Evolutionary conservation across 1,140 invertebrate species (phyloP).

Genomic region (Sminthurides bifidus): DNA sequence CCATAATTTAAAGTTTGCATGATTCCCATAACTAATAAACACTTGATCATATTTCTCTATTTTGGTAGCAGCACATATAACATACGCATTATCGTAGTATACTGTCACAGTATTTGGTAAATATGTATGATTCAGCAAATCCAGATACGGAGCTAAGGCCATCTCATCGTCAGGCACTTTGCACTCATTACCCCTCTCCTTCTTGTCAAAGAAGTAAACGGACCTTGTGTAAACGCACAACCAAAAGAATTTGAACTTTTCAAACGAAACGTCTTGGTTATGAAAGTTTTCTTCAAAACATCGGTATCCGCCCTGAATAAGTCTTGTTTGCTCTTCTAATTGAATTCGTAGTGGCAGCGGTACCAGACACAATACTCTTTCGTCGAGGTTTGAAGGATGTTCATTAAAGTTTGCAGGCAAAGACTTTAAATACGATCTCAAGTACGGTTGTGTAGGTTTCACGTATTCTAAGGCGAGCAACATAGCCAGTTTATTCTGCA

Average conservation of each 20-base stretch:
- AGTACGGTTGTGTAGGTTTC: constrained; percentile 1
- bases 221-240: constrained; percentile 63
- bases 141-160: constrained; percentile 63
- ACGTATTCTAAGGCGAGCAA: constrained; percentile 8
- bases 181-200: neutral
- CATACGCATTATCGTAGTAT: constrained; percentile 43
- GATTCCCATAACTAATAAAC: constrained; percentile 62
- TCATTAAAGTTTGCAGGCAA: constrained; percentile 21
- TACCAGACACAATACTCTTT: constrained; percentile 4
- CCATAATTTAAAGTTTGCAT: constrained; percentile 54
- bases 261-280: constrained; percentile 34
- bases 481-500: constrained; percentile 18
- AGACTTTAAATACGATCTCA: constrained; percentile 15
- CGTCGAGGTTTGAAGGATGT: constrained; percentile 16
- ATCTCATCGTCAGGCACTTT: constrained; percentile 39
- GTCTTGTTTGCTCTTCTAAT: neutral
- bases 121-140: constrained; percentile 62
- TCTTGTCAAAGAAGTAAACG: constrained; percentile 39
- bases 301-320: neutral
- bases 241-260: constrained; percentile 48
- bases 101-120: constrained; percentile 40
- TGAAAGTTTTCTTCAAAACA: neutral
- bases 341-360: neutral
- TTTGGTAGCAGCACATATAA: constrained; percentile 41
- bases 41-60: constrained; percentile 48